These are phyloP conservation scores for Thunnus thynnus DNA, from an alignment of 2,113 vertebrate genomes.

Conservation along the genomic window DNA sequence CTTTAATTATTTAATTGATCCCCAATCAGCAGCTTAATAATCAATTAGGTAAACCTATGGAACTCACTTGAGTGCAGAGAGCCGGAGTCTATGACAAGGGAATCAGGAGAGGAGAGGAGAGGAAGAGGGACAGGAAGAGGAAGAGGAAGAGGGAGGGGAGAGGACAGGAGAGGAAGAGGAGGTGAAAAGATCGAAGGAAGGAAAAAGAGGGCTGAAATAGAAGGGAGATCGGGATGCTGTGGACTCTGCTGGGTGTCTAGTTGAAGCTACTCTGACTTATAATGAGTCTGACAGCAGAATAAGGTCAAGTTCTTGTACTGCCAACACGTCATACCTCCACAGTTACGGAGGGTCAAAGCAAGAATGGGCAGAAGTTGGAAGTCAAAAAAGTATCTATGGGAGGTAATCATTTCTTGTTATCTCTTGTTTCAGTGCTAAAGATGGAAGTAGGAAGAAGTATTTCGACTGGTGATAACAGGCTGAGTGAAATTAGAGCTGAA, in stretches of 20 bases:
- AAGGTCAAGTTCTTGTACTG: not conserved
- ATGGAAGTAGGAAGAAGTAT: not conserved
- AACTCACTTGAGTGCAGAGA: conserved; percentile 73
- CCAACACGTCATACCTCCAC: not conserved
- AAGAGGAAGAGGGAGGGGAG: not conserved
- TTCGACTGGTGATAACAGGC: not conserved
- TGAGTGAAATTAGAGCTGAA: not conserved
- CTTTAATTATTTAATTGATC: conserved; percentile 87
- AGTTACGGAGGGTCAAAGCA: not conserved
- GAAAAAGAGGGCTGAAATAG: not conserved
- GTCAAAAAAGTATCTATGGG: not conserved
- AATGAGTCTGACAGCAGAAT: not conserved
- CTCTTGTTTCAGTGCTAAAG: not conserved
- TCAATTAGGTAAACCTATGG: conserved; percentile 85
- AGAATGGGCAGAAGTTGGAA: not conserved
- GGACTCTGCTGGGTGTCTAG: not conserved
- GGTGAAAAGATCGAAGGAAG: not conserved
- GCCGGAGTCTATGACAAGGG: conserved; percentile 63
- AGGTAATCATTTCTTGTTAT: not conserved
- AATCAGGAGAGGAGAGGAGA: conserved; percentile 42
- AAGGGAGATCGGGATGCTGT: not conserved
- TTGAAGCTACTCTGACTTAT: not conserved
- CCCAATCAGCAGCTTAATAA: conserved; percentile 84
- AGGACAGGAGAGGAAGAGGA: not conserved
- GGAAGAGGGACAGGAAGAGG: not conserved